These are phyloP conservation scores for Drosophila sp. DNA, from an alignment of 1,140 invertebrate species.

Conservation along the genomic window DNA sequence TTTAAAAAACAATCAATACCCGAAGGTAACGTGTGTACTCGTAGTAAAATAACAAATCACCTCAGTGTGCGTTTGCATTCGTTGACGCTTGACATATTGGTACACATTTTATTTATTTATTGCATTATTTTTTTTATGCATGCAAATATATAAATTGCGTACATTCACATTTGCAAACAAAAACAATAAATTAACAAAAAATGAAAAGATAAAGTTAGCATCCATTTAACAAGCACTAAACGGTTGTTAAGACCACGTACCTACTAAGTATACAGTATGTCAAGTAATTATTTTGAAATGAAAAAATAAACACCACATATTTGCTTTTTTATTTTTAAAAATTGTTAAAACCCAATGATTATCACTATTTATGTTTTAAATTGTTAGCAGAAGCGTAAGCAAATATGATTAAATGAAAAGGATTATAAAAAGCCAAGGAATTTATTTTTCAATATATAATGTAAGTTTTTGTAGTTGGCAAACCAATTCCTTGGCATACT, in stretches of 20 bases:
- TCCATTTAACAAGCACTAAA: conserved; percentile 5
- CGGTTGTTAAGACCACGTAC: conserved; percentile 33
- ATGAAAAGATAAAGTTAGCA: conserved; percentile 7
- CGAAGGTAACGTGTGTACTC: conserved; percentile 74
- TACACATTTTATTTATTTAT: conserved; percentile 35
- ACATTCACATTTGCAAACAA: conserved; percentile 9
- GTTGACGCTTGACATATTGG: conserved; percentile 81
- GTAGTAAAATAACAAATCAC: conserved; percentile 70
- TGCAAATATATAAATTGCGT: conserved; percentile 8
- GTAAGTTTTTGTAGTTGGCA: too few relatives aligned
- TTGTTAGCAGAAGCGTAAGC: too few relatives aligned
- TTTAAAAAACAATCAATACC: conserved; percentile 82
- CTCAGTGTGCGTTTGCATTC: conserved; percentile 79
- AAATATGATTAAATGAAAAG: too few relatives aligned
- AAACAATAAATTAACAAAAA: neutral
- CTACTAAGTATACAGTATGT: conserved; percentile 3
- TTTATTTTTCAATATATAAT: too few relatives aligned
- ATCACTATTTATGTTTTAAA: too few relatives aligned
- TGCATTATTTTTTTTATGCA: conserved; percentile 11
- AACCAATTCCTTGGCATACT: too few relatives aligned
- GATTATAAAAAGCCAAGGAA: too few relatives aligned
- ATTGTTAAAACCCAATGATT: too few relatives aligned
- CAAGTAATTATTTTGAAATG: too few relatives aligned
- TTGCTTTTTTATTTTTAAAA: too few relatives aligned
- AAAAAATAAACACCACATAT: too few relatives aligned